These are phyloP conservation scores for Maniola jurtina DNA, from an alignment of 1,140 invertebrate species.

Conservation along the genomic window DNA sequence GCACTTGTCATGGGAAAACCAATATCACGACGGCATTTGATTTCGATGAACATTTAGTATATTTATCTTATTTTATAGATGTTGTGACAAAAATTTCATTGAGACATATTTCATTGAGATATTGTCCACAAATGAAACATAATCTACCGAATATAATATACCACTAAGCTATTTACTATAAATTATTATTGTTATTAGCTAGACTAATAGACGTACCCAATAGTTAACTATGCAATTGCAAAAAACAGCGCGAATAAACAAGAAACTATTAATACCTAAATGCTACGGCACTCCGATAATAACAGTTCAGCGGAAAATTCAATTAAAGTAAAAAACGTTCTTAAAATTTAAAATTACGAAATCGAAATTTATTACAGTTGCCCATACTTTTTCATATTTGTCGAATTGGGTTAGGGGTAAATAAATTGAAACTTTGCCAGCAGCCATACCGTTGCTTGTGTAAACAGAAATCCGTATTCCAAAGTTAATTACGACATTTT, in stretches of 20 bases:
- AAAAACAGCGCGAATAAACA: neutral
- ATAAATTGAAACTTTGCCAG: conserved; percentile 37
- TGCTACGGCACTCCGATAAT: conserved; percentile 16
- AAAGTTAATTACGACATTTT: conserved; percentile 32
- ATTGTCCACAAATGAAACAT: too few relatives aligned
- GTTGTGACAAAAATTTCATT: too few relatives aligned
- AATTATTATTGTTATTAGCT: too few relatives aligned
- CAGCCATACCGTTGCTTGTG: conserved; percentile 31
- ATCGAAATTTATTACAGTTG: conserved; percentile 32
- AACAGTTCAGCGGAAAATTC: conserved; percentile 16
- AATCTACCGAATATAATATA: too few relatives aligned
- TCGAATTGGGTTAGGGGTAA: conserved; percentile 33
- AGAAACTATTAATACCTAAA: conserved; percentile 3
- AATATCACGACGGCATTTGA: too few relatives aligned
- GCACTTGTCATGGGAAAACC: too few relatives aligned
- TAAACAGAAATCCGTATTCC: conserved; percentile 23
- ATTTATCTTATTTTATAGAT: too few relatives aligned
- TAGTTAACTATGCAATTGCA: neutral
- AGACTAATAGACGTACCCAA: too few relatives aligned
- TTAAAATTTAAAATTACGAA: conserved; percentile 29
- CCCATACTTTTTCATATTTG: conserved; percentile 35
- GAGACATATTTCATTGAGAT: too few relatives aligned
- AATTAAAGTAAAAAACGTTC: conserved; percentile 26
- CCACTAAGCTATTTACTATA: too few relatives aligned
- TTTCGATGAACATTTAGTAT: too few relatives aligned